Evolutionary conservation across 2,888 invertebrate species (phyloP).

Genomic region (Neria commutata): DNA sequence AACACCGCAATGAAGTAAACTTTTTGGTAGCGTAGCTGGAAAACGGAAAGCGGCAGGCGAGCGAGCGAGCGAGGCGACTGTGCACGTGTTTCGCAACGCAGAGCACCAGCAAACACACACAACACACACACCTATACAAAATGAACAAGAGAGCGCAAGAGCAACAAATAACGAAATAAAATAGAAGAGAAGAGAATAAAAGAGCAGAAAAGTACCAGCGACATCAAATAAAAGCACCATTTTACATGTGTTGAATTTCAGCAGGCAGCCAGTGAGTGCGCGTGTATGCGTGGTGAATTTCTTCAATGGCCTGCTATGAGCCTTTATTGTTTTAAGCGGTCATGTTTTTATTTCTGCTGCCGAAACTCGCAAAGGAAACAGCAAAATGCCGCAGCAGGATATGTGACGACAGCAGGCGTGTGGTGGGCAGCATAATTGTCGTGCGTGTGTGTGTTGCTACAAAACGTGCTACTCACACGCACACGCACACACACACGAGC

Average conservation of each 20-base stretch:
- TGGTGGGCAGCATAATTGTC: neutral
- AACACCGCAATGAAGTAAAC: slow-evolving; percentile 61
- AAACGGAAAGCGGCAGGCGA: slow-evolving; percentile 21
- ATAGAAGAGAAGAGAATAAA: too few relatives aligned
- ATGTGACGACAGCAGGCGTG: neutral
- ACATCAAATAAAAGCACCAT: too few relatives aligned
- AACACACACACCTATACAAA: neutral
- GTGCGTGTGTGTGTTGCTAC: neutral
- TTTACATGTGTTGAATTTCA: too few relatives aligned
- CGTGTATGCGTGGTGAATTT: neutral
- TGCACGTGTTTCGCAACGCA: slow-evolving; percentile 4
- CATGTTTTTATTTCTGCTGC: neutral
- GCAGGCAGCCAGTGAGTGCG: neutral
- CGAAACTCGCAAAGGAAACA: neutral
- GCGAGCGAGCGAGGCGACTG: neutral
- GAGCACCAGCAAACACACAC: neutral
- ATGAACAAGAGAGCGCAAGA: neutral
- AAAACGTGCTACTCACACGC: too few relatives aligned
- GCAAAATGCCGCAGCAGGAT: neutral
- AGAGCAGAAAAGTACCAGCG: slow-evolving; percentile 11
- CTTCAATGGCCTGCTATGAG: neutral
- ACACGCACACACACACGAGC: too few relatives aligned
- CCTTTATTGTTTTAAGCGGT: neutral
- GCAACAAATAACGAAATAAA: too few relatives aligned
- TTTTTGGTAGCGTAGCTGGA: slow-evolving; percentile 45